These are phyloP conservation scores for Myodes glareolus DNA, from an alignment of 2,113 vertebrate species.

Conservation along the genomic window DNA sequence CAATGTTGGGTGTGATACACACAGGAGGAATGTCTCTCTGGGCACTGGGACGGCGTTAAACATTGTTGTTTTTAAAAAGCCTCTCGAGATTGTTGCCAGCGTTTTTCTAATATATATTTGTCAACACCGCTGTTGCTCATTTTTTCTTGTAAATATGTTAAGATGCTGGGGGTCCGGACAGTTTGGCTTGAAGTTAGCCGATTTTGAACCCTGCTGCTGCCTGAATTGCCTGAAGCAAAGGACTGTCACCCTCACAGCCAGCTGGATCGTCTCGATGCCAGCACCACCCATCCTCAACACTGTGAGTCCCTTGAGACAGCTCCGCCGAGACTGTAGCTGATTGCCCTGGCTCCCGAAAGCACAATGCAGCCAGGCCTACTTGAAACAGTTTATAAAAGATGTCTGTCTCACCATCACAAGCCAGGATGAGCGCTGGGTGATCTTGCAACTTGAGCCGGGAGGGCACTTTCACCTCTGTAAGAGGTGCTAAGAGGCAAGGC, in stretches of 20 bases:
- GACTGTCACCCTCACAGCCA: not conserved
- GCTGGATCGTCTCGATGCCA: too few relatives aligned
- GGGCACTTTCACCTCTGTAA: not conserved
- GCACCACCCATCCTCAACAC: not conserved
- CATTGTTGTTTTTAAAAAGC: not conserved
- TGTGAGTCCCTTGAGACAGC: not conserved
- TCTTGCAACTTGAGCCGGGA: not conserved
- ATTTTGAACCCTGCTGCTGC: not conserved
- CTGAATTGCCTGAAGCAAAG: not conserved
- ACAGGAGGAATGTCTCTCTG: not conserved
- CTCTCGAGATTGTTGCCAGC: not conserved
- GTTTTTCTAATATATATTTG: not conserved
- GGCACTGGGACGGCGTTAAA: not conserved
- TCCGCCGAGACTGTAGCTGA: too few relatives aligned
- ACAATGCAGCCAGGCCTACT: not conserved
- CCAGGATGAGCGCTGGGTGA: not conserved
- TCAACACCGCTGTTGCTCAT: not conserved
- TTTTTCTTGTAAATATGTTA: not conserved
- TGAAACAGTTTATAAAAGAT: not conserved
- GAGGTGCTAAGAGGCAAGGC: not conserved
- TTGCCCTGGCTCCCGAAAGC: not conserved
- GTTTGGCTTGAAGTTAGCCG: not conserved
- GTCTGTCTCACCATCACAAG: not conserved
- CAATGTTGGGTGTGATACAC: not conserved
- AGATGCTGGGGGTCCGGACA: not conserved